These are phyloP conservation scores for Campylorhamphus procurvoides DNA, from an alignment of 2,113 vertebrate species.

Conservation along the genomic window DNA sequence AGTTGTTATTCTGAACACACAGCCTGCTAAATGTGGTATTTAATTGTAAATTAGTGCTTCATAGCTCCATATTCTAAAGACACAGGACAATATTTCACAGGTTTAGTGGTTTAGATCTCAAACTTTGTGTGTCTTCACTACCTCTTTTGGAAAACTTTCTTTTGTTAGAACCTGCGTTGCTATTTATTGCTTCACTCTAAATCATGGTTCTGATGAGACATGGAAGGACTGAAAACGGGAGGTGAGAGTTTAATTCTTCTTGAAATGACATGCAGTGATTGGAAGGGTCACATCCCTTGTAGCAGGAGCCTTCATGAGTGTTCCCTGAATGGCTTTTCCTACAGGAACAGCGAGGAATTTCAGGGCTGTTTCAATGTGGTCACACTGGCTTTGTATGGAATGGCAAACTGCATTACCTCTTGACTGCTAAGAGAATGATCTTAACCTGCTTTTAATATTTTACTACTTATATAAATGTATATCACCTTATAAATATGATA, in stretches of 20 bases:
- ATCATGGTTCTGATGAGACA: background rate
- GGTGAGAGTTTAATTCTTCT: background rate
- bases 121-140: fast-evolving
- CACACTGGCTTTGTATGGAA: background rate
- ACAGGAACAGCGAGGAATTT: background rate
- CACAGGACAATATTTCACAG: background rate
- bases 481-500: background rate
- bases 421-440: background rate
- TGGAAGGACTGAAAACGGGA: background rate
- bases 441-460: background rate
- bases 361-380: background rate
- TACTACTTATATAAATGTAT: background rate
- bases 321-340: background rate
- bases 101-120: background rate
- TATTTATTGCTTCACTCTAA: background rate
- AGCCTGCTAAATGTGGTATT: background rate
- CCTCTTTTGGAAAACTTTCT: background rate
- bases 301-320: background rate
- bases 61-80: background rate
- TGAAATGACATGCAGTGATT: background rate
- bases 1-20: conserved; percentile 20
- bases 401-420: background rate
- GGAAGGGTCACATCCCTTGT: background rate
- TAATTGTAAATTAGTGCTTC: conserved; percentile 30
- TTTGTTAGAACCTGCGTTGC: background rate